Evolutionary conservation across 2,888 invertebrate species (phyloP).

Genomic region (Orchesella flavescens): DNA sequence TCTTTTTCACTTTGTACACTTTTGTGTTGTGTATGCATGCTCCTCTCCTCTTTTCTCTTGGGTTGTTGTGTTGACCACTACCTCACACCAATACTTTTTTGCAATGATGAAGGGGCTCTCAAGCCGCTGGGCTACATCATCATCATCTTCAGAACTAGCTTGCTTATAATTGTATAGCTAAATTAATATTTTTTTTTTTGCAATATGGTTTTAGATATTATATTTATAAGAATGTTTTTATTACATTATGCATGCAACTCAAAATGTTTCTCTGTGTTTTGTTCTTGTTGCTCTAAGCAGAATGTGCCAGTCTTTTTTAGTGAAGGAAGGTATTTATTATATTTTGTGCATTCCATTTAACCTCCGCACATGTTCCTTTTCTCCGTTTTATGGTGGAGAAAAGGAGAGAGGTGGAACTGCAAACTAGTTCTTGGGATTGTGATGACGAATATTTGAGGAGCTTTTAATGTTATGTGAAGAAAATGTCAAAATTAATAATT

Average conservation of each 20-base stretch:
- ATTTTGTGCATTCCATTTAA: constrained; percentile 31
- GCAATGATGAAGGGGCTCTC: constrained; percentile 59
- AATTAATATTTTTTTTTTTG: constrained; percentile 39
- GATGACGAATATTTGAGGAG: no score
- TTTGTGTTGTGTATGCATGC: constrained; percentile 4
- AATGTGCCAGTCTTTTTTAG: constrained; percentile 3
- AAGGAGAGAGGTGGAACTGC: background rate
- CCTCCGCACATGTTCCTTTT: constrained; percentile 44
- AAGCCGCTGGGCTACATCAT: constrained; percentile 55
- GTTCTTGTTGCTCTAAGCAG: no score
- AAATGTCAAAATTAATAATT: no score
- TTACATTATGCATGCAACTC: background rate
- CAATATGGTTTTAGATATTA: background rate
- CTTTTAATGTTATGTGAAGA: no score
- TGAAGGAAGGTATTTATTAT: constrained; percentile 23
- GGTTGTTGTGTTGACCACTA: constrained; percentile 29
- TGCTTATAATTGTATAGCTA: constrained; percentile 42
- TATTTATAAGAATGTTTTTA: constrained; percentile 3
- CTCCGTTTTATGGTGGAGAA: constrained; percentile 9
- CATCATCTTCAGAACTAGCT: constrained; percentile 32
- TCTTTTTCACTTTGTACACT: constrained; percentile 4
- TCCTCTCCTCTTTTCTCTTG: background rate
- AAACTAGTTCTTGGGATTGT: background rate
- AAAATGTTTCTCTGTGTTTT: background rate
- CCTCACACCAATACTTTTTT: constrained; percentile 57